Conservation (phyloP, 1,140 invertebrate genomes). For the Drosophila leontia region DNA sequence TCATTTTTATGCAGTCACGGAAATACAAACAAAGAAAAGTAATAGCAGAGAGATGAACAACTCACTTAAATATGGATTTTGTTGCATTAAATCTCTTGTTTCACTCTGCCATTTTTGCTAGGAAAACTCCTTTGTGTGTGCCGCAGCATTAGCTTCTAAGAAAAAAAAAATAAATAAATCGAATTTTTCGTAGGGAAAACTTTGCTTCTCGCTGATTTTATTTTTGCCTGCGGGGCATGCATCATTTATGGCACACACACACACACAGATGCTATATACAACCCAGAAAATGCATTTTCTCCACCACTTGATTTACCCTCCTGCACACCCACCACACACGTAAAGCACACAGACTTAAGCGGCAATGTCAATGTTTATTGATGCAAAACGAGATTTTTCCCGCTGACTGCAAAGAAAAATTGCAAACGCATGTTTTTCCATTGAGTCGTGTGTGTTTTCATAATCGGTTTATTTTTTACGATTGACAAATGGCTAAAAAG, state of each 20-base stretch:
- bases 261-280: slow-evolving; percentile 2
- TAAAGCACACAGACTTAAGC: slow-evolving; percentile 24
- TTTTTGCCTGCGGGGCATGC: slow-evolving; percentile 55
- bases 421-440: slow-evolving; percentile 39
- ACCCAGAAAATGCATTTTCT: slow-evolving; percentile 53
- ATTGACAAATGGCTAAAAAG: slow-evolving; percentile 36
- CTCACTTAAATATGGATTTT: slow-evolving; percentile 43
- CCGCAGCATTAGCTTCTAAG: slow-evolving; percentile 21
- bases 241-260: slow-evolving; percentile 60
- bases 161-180: not conserved
- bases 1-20: slow-evolving; percentile 29
- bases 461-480: slow-evolving; percentile 28
- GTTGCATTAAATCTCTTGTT: slow-evolving; percentile 39
- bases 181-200: slow-evolving; percentile 26
- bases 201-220: slow-evolving; percentile 19
- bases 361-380: slow-evolving; percentile 79
- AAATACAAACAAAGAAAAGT: slow-evolving; percentile 7
- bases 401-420: slow-evolving; percentile 52
- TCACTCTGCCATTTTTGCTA: slow-evolving; percentile 12
- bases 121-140: slow-evolving; percentile 10
- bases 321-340: not conserved
- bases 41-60: slow-evolving; percentile 1
- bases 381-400: slow-evolving; percentile 79
- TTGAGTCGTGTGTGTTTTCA: slow-evolving; percentile 36
- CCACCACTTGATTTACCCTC: slow-evolving; percentile 39